Evolutionary conservation across 2,113 vertebrate genomes (phyloP).

Genomic region (Saguinus imperator): DNA sequence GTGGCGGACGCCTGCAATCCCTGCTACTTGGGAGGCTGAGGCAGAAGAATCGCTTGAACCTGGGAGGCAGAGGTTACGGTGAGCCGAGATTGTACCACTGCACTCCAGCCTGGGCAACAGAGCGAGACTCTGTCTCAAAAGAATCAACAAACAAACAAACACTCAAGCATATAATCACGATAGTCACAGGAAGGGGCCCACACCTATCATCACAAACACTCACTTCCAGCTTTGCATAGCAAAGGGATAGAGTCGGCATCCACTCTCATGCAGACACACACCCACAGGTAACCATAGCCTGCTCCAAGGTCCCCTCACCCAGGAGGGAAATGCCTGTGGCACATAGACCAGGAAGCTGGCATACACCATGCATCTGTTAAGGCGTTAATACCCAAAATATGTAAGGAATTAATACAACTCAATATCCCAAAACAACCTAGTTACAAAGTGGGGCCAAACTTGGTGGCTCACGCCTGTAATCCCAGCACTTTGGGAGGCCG

Average conservation of each 20-base stretch:
- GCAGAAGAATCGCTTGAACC: too few relatives aligned
- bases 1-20: fast-evolving
- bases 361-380: too few relatives aligned
- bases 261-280: neutral
- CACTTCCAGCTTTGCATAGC: neutral
- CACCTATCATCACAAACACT: neutral
- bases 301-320: neutral
- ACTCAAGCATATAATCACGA: neutral
- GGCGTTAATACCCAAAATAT: neutral
- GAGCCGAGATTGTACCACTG: too few relatives aligned
- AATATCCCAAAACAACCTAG: neutral
- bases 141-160: neutral
- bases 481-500: too few relatives aligned
- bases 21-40: too few relatives aligned
- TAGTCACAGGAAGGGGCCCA: neutral
- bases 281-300: neutral
- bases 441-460: neutral
- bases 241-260: neutral
- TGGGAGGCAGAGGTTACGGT: too few relatives aligned
- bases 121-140: too few relatives aligned
- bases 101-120: too few relatives aligned
- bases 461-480: too few relatives aligned
- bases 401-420: neutral
- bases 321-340: neutral
- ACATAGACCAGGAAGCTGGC: too few relatives aligned